phyloP scores from a whole-genome alignment of 2,888 invertebrate species.

The Leptinotarsa rubiginosa region DNA sequence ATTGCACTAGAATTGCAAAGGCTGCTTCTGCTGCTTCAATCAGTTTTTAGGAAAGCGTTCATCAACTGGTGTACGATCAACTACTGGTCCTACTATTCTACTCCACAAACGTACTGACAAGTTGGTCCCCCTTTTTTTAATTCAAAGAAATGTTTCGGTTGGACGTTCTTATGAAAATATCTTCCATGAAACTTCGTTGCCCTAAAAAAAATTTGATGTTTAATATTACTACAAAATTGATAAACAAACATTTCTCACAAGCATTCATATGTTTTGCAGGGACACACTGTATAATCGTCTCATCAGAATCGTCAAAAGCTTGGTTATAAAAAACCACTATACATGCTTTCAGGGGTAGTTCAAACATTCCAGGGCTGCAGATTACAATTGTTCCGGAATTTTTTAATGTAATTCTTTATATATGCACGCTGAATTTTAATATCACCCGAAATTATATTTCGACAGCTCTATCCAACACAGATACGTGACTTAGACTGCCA shows the following conservation, averaged over 20 bases:
- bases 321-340: conserved; percentile 1
- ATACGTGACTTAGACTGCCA: neutral
- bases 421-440: conserved; percentile 14
- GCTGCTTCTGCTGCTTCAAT: too few species aligned
- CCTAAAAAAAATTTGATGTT: too few species aligned
- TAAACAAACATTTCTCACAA: neutral
- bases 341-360: neutral
- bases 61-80: too few species aligned
- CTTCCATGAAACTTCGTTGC: too few species aligned
- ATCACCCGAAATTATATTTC: neutral
- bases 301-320: conserved; percentile 1
- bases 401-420: conserved; percentile 11
- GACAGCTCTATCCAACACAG: conserved; percentile 4
- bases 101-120: too few species aligned
- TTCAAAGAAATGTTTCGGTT: too few species aligned
- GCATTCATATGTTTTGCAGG: neutral
- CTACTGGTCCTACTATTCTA: too few species aligned
- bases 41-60: too few species aligned
- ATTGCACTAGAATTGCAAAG: too few species aligned
- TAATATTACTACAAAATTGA: too few species aligned
- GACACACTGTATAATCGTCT: neutral
- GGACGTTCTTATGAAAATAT: too few species aligned
- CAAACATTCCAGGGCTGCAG: conserved; percentile 6
- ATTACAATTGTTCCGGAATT: conserved; percentile 11
- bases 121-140: too few species aligned